Conservation (phyloP, 2,797 vertebrate genomes). For the Acanthiza pusilla region DNA sequence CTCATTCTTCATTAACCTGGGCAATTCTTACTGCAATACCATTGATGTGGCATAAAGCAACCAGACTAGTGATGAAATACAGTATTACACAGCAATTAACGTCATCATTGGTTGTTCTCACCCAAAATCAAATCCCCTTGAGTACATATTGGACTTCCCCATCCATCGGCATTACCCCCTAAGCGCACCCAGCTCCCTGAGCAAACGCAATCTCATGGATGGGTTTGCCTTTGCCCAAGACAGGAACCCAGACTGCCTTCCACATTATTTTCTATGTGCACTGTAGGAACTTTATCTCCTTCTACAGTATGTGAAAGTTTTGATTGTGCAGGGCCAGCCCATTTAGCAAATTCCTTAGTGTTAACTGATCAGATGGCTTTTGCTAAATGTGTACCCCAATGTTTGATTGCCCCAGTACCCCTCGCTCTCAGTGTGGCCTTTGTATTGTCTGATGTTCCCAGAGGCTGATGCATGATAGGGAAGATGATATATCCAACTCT, state of each 20-base stretch:
- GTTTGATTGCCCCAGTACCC: background rate
- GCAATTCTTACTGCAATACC: background rate
- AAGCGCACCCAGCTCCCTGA: background rate
- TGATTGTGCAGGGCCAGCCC: background rate
- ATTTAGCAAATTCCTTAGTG: background rate
- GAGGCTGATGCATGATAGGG: background rate
- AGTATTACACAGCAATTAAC: background rate
- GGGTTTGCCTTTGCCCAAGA: background rate
- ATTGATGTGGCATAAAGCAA: background rate
- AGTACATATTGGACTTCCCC: background rate
- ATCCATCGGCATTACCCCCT: background rate
- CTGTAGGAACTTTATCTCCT: background rate
- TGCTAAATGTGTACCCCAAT: background rate
- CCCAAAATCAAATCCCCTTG: background rate
- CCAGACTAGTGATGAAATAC: background rate
- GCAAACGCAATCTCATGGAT: background rate
- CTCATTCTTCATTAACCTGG: background rate
- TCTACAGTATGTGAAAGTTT: background rate
- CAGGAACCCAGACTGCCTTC: background rate
- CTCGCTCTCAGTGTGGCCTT: background rate
- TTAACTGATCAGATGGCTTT: background rate
- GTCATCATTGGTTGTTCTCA: background rate
- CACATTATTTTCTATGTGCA: background rate
- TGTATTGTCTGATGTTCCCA: background rate
- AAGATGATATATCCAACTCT: background rate